phyloP scores from a whole-genome alignment of 2,113 vertebrate genomes.

The Indri indri region DNA sequence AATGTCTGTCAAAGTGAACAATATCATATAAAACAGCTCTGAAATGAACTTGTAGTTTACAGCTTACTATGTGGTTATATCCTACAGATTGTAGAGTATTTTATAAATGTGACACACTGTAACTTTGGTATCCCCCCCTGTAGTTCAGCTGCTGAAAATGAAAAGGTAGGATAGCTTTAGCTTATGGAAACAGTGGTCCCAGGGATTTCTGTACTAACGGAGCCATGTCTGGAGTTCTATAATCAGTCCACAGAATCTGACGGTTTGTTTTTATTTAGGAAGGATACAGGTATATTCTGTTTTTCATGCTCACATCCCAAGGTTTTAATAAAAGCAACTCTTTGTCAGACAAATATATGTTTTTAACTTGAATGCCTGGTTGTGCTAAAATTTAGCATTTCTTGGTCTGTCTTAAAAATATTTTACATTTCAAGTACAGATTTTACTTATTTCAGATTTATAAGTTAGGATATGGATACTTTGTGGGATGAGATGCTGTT shows the following conservation, averaged over 20 bases:
- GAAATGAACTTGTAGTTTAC: neutral
- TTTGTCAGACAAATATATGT: neutral
- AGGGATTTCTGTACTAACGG: accelerated
- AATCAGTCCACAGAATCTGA: neutral
- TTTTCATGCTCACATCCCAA: neutral
- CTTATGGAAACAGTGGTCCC: neutral
- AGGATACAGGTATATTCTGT: neutral
- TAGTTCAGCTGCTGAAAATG: neutral
- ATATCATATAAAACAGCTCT: neutral
- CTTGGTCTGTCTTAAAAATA: neutral
- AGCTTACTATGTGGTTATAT: accelerated
- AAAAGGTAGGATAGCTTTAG: too few species aligned
- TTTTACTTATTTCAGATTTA: neutral
- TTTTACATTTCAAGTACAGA: neutral
- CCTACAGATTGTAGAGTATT: accelerated
- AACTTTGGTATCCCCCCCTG: too few species aligned
- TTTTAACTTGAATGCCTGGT: neutral
- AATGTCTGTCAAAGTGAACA: neutral
- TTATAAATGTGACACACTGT: accelerated
- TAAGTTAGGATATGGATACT: accelerated
- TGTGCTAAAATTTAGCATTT: neutral
- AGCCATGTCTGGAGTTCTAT: too few species aligned
- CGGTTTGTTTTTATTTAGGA: neutral
- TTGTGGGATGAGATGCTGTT: neutral
- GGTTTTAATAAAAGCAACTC: neutral